Base-by-base conservation (phyloP, 2,113 vertebrate genomes). In the Callipepla squamata region DNA sequence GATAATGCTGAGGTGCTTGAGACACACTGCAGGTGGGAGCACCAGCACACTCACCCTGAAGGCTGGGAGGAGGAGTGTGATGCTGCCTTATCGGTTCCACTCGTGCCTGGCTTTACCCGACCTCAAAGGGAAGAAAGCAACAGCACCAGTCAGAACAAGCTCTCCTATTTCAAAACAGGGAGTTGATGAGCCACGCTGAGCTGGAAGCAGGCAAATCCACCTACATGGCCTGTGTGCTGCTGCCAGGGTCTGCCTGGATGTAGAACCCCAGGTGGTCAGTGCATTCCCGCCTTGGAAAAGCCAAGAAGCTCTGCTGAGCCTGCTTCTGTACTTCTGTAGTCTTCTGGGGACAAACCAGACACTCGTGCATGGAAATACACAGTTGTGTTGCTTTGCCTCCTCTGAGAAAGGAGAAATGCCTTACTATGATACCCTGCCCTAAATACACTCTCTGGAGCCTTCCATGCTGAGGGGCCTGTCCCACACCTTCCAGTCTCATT, bases 311-410 rank as follows among this genome's bases (percentile, higher is more conserved):
- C 45, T 10, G 30, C n/a, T 34, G 28, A 73, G 34, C 8, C 65
- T 53, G 55, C 45, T 77, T 38, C 58, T 81, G 70, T 42, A 19
- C 51, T 22, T 7, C 66, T 12, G 48, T 2, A 0, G 42, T 57
- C 38, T 73, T 50, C 67, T 17, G 30, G 34, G 48, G 28, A 68
- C 44, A 73, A 81, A 61, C 21, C 0, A 45, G 47, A n/a, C 16
- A 11, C 9, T 44, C 0, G 1, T 6, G 21, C 47, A 51, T 26
- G 77, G 50, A 80, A 9, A 25, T 69, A 11, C 0, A 0, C 58
- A 57, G 23, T 7, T 0, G 0, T 16, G 26, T 11, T 70, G 36
- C 22, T 74, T 67, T 87, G 45, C 7, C 48, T 79, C 42, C 22
- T 75, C 66, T 48, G 53, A 63, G 42, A 82, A 42, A 51, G 42